Evolutionary conservation across 2,888 invertebrate species (phyloP), one percentile per base, ranked within the genome.

Genomic region (Coenonympha glycerion): DNA sequence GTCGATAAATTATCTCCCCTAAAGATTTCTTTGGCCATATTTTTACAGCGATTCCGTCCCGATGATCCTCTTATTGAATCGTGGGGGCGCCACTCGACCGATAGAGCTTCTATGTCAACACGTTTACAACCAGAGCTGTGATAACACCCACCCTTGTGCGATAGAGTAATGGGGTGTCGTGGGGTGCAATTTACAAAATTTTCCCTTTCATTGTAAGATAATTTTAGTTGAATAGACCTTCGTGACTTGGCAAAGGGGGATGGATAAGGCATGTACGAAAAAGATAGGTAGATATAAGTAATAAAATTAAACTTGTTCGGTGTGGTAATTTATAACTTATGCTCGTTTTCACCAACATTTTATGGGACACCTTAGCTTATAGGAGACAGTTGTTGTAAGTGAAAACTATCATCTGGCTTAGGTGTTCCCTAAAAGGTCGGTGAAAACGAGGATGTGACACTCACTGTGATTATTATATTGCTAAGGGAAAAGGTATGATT

Each of bases 161-260:
- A 68, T 71, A 73, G 71, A 71, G 75, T 75, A 76, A 77, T 76
- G 68, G 74, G 71, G 73, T 75, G 77, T 73, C 71, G 68, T 74
- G 69, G 77, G 78, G 71, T 73, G 76, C 76, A 76, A 81, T 81
- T 80, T 75, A 76, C 71, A 75, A 76, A 73, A 77, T 73, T 73
- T 74, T 74, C 80, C 76, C 81, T 75, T 74, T 75, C 72, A 79
- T 77, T 80, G 75, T 79, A 69, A 75, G 73, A 77, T 75, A 76
- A 79, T 79, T 78, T 71, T 63, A 63, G 71, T 68, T 65, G 65
- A 67, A 75, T 59, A 53, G 70, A 69, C 77, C 62, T 63, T 56
- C 70, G 72, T 76, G 77, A 79, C 75, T 78, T 71, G 77, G 73
- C 64, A 59, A 66, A 71, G 71, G 71, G 71, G 73, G 59, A 52